Percentiles rank a stretch among this genome's conserved stretches.
phyloP scores from a whole-genome alignment of 1,140 invertebrate species.

The Globodera rostochiensis region DNA sequence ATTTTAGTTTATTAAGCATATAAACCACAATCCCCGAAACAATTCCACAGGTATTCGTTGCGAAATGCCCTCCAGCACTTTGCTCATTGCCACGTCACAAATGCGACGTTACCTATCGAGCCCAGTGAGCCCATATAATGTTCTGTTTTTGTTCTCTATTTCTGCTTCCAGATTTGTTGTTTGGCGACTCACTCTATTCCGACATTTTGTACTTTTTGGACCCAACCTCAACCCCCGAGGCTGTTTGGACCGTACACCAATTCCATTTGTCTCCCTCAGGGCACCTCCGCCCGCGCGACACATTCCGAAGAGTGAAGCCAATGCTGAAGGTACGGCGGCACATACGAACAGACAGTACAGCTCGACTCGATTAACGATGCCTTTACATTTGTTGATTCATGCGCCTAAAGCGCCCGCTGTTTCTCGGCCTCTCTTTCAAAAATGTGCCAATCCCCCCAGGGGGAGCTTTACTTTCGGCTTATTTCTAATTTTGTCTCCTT shows the following conservation, averaged over 20 bases:
- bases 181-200: slow-evolving; percentile 23
- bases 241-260: slow-evolving; percentile 11
- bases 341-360: too few relatives aligned
- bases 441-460: too few relatives aligned
- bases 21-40: too few relatives aligned
- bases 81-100: background rate
- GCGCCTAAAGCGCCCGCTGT: too few relatives aligned
- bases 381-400: too few relatives aligned
- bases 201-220: slow-evolving; percentile 28
- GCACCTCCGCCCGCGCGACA: slow-evolving; percentile 7
- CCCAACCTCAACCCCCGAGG: background rate
- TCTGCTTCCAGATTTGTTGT: background rate
- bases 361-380: background rate
- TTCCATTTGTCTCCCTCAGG: slow-evolving; percentile 17
- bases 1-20: too few relatives aligned
- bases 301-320: slow-evolving; percentile 9
- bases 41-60: slow-evolving; percentile 16
- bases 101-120: slow-evolving; percentile 4
- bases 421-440: too few relatives aligned
- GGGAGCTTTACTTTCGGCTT: too few relatives aligned
- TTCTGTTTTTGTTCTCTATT: slow-evolving; percentile 3
- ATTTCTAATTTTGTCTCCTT: too few relatives aligned
- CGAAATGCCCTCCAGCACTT: slow-evolving; percentile 7
- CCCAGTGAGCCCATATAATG: background rate
- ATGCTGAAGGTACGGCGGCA: background rate